A percentile compares a stretch with the other conserved stretches of the same genome.
Evolutionary conservation across 2,797 vertebrate species (phyloP).

Genomic region (Malurus leucopterus): DNA sequence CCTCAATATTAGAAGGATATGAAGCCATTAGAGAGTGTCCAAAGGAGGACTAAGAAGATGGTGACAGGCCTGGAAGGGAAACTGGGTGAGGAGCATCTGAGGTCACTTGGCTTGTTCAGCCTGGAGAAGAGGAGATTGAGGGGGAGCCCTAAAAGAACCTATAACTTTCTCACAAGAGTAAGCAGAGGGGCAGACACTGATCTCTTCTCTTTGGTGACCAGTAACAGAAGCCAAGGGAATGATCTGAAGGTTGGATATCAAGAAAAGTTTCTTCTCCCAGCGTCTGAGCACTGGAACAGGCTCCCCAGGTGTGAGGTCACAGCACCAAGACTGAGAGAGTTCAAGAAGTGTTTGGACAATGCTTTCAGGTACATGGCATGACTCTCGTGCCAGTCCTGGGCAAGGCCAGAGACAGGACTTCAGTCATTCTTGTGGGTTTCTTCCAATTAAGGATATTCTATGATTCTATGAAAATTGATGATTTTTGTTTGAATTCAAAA

Average conservation of each 20-base stretch:
- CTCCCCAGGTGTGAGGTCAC: background rate
- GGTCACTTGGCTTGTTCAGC: background rate
- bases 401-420: background rate
- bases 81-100: background rate
- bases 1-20: background rate
- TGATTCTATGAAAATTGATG: background rate
- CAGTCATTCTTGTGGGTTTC: background rate
- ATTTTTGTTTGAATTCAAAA: slow-evolving; percentile 35
- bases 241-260: too few relatives aligned
- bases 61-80: background rate
- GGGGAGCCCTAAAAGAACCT: accelerated
- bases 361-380: background rate
- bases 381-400: too few relatives aligned
- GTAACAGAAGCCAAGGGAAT: background rate
- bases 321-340: background rate
- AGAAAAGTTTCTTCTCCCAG: background rate
- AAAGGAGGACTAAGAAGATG: background rate
- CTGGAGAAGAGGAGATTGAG: background rate
- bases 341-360: background rate
- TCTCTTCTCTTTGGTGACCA: background rate
- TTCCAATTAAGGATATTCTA: background rate
- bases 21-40: background rate
- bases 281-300: background rate
- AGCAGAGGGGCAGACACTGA: background rate
- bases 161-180: background rate